Evolutionary conservation across 2,113 vertebrate genomes (phyloP).

Genomic region (Carassius carassius): DNA sequence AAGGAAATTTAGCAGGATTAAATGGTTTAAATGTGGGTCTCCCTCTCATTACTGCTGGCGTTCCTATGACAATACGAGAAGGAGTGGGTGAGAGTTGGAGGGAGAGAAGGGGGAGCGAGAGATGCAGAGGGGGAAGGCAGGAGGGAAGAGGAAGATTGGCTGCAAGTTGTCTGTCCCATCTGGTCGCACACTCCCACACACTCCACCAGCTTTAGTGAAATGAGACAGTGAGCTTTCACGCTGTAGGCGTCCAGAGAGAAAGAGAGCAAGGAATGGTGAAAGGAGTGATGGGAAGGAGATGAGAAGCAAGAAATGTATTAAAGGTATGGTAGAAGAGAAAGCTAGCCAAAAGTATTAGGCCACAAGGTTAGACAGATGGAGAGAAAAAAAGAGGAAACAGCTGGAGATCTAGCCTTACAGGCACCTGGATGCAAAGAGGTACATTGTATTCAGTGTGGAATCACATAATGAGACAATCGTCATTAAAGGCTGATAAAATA

Average conservation of each 20-base stretch:
- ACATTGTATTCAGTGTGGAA: background rate
- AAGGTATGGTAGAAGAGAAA: constrained; percentile 17
- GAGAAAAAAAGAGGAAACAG: constrained; percentile 24
- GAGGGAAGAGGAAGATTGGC: constrained; percentile 47
- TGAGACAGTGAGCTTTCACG: constrained; percentile 53
- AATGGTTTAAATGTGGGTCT: constrained; percentile 48
- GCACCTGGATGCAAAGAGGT: background rate
- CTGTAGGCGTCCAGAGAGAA: constrained; percentile 44
- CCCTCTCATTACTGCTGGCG: constrained; percentile 42
- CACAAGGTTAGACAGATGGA: constrained; percentile 19
- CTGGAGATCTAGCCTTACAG: constrained; percentile 20
- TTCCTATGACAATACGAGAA: constrained; percentile 47
- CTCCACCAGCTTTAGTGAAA: constrained; percentile 51
- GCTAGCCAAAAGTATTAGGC: background rate
- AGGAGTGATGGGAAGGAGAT: constrained; percentile 37
- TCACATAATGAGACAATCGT: background rate
- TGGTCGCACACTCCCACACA: constrained; percentile 59
- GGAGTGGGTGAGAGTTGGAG: constrained; percentile 37
- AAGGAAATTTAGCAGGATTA: constrained; percentile 49
- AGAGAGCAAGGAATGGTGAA: constrained; percentile 24
- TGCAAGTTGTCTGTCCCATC: constrained; percentile 57
- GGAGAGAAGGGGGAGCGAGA: constrained; percentile 45
- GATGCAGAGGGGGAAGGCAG: constrained; percentile 32
- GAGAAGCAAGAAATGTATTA: constrained; percentile 9
- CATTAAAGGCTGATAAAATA: background rate